phyloP scores from a whole-genome alignment of 2,888 invertebrate species.

The Sarcophaga rosellei region DNA sequence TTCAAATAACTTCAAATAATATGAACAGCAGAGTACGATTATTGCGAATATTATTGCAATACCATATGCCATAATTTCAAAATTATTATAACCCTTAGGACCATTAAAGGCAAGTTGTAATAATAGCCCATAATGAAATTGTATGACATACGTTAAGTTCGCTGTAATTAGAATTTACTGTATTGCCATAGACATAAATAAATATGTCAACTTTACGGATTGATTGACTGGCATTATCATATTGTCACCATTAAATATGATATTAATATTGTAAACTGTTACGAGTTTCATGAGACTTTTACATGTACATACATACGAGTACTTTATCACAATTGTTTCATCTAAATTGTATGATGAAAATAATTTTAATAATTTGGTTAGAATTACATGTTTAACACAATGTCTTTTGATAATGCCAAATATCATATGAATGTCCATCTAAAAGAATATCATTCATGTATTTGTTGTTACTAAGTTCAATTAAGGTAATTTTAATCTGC shows the following conservation, averaged over 20 bases:
- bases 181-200: not conserved
- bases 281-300: not conserved
- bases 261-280: not conserved
- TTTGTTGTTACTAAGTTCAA: no score
- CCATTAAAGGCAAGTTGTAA: not conserved
- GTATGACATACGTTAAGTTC: not conserved
- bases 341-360: constrained; percentile 23
- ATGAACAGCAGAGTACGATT: not conserved
- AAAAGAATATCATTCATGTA: no score
- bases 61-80: no score
- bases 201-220: constrained; percentile 34
- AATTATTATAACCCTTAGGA: no score
- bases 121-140: not conserved
- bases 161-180: not conserved
- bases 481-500: no score
- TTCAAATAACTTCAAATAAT: not conserved
- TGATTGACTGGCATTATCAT: constrained; percentile 44
- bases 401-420: not conserved
- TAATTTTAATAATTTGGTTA: constrained; percentile 1
- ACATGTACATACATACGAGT: not conserved
- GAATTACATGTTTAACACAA: not conserved
- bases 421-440: no score
- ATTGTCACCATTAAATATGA: constrained; percentile 23
- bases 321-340: not conserved
- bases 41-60: not conserved